A percentile compares a stretch with the other conserved stretches of the same genome.
Conservation (phyloP, 2,888 invertebrate genomes). For the Drosophila setosimentum region DNA sequence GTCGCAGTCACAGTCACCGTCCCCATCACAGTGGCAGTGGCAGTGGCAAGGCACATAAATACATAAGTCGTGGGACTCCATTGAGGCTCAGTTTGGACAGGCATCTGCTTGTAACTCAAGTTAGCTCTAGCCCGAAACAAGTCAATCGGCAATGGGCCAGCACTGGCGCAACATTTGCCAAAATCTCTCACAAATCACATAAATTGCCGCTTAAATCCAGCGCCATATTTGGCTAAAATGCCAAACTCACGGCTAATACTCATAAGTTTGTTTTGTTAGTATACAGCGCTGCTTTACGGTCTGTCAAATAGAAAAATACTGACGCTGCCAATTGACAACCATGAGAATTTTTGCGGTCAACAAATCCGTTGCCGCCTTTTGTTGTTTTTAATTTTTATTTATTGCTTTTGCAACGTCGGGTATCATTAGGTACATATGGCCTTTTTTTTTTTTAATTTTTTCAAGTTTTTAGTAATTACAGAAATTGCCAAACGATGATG, state of each 20-base stretch:
- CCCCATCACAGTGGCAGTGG: conserved; percentile 7
- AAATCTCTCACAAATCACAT: conserved; percentile 78
- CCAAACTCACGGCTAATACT: conserved; percentile 76
- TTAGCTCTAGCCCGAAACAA: conserved; percentile 26
- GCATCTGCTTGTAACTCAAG: conserved; percentile 18
- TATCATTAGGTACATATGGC: conserved; percentile 57
- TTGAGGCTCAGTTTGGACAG: conserved; percentile 30
- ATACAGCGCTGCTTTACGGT: conserved; percentile 37
- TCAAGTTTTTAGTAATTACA: conserved; percentile 52
- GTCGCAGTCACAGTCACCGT: conserved; percentile 24
- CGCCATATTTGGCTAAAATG: conserved; percentile 78
- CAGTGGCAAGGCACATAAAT: not conserved
- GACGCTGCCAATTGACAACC: conserved; percentile 68
- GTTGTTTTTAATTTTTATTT: conserved; percentile 33
- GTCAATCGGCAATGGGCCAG: conserved; percentile 43
- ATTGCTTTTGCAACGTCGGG: conserved; percentile 24
- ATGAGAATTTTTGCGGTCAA: conserved; percentile 70
- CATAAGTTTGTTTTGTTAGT: conserved; percentile 60
- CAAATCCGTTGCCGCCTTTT: conserved; percentile 57
- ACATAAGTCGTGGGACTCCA: conserved; percentile 22
- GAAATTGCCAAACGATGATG: conserved; percentile 50
- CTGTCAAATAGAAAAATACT: conserved; percentile 38
- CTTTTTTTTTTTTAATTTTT: conserved; percentile 43
- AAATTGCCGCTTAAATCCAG: conserved; percentile 72
- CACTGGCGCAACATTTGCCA: conserved; percentile 71